phyloP scores from a whole-genome alignment of 2,113 vertebrate genomes.

The Trochalopteron elliotii region DNA sequence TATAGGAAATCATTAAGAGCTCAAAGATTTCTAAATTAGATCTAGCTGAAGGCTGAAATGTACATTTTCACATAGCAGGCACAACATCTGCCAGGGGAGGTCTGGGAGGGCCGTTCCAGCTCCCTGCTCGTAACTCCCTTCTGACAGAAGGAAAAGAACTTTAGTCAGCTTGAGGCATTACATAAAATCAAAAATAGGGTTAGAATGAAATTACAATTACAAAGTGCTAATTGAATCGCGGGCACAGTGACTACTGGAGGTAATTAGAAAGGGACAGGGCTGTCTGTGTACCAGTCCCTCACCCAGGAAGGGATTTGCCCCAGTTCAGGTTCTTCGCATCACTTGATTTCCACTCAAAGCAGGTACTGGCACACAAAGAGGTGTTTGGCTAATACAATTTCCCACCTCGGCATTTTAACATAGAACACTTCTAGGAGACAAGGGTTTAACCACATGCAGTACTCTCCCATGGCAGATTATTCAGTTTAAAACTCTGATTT shows the following conservation, averaged over 20 bases:
- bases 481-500: background rate
- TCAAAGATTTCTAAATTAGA: constrained; percentile 38
- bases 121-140: background rate
- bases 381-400: background rate
- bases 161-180: background rate
- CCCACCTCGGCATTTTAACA: background rate
- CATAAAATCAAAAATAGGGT: background rate
- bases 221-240: background rate
- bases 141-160: background rate
- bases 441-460: background rate
- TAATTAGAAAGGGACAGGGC: background rate
- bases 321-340: background rate
- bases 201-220: constrained; percentile 20
- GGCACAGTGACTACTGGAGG: background rate
- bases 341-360: background rate
- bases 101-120: background rate
- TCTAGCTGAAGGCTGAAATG: constrained; percentile 26
- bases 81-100: background rate
- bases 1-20: constrained; percentile 46
- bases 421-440: background rate
- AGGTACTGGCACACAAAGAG: background rate
- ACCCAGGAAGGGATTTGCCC: background rate
- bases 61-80: background rate
- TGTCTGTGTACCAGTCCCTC: background rate
- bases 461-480: background rate